phyloP scores from a whole-genome alignment of 2,888 invertebrate species.

The Cantharis flavilabris region DNA sequence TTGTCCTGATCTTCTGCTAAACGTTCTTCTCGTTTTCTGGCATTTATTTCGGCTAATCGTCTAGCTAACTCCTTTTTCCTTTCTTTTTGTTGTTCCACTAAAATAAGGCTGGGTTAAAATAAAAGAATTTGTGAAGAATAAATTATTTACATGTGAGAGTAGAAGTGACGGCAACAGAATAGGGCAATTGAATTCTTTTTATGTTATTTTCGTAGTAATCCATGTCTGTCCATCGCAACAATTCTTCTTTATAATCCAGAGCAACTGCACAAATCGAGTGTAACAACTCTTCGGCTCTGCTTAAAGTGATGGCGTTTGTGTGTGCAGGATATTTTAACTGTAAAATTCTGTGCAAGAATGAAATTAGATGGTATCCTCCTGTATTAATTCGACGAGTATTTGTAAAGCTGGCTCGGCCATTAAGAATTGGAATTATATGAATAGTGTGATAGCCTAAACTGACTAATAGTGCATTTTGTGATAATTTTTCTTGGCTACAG shows the following conservation, averaged over 20 bases:
- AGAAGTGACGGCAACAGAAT: constrained; percentile 65
- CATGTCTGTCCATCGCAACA: constrained; percentile 78
- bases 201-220: constrained; percentile 85
- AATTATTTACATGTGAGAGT: constrained; percentile 63
- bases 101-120: constrained; percentile 1
- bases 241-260: constrained; percentile 76
- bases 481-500: constrained; percentile 62
- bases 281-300: constrained; percentile 84
- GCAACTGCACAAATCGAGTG: constrained; percentile 81
- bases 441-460: constrained; percentile 88
- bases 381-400: constrained; percentile 83
- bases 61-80: constrained; percentile 83
- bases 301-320: constrained; percentile 83
- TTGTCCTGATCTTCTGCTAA: constrained; percentile 88
- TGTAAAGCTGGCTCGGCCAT: constrained; percentile 68
- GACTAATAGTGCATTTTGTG: constrained; percentile 74
- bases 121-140: not conserved
- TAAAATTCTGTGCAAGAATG: constrained; percentile 82
- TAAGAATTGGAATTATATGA: constrained; percentile 83
- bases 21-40: constrained; percentile 84
- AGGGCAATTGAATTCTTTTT: constrained; percentile 85
- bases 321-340: constrained; percentile 94
- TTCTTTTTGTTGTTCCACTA: constrained; percentile 83
- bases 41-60: constrained; percentile 86
- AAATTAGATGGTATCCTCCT: constrained; percentile 84